These are phyloP conservation scores for Platerodrilus igneus DNA, from an alignment of 2,888 invertebrate genomes.

Conservation along the genomic window DNA sequence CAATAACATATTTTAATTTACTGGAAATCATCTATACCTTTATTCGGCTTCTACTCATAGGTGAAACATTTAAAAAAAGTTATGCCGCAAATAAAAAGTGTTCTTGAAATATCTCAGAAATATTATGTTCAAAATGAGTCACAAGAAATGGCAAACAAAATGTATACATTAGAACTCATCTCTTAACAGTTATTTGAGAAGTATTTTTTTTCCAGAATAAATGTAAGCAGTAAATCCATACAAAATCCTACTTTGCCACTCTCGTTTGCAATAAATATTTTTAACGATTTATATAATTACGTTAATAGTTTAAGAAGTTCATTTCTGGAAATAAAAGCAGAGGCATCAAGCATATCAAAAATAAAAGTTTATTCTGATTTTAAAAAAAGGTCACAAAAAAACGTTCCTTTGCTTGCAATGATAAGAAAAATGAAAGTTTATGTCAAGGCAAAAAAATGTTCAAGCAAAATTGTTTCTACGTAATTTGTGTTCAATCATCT, in stretches of 20 bases:
- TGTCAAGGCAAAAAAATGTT: background rate
- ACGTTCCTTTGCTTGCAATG: background rate
- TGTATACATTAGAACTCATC: conserved; percentile 2
- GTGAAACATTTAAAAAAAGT: conserved; percentile 23
- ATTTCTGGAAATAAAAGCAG: conserved; percentile 1
- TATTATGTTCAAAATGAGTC: conserved; percentile 1
- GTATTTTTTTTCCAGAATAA: background rate
- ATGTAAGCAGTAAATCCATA: conserved; percentile 3
- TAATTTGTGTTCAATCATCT: background rate
- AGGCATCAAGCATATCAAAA: conserved; percentile 1
- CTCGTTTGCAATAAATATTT: conserved; percentile 1
- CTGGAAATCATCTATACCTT: conserved; percentile 30
- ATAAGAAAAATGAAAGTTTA: background rate
- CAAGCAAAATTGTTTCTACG: background rate
- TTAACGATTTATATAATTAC: conserved; percentile 1
- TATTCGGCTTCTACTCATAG: conserved; percentile 29
- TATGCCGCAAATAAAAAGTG: conserved; percentile 4
- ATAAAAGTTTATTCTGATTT: background rate
- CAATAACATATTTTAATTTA: conserved; percentile 28
- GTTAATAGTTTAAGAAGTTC: conserved; percentile 3
- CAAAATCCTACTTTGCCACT: background rate
- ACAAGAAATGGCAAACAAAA: conserved; percentile 1
- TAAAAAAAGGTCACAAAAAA: conserved; percentile 1
- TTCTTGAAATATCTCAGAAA: conserved; percentile 1
- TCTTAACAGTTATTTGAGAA: conserved; percentile 1